Percentiles rank a stretch among this genome's conserved stretches.
Evolutionary conservation across 2,797 vertebrate genomes (phyloP).

Genomic region (Babyrousa celebensis): DNA sequence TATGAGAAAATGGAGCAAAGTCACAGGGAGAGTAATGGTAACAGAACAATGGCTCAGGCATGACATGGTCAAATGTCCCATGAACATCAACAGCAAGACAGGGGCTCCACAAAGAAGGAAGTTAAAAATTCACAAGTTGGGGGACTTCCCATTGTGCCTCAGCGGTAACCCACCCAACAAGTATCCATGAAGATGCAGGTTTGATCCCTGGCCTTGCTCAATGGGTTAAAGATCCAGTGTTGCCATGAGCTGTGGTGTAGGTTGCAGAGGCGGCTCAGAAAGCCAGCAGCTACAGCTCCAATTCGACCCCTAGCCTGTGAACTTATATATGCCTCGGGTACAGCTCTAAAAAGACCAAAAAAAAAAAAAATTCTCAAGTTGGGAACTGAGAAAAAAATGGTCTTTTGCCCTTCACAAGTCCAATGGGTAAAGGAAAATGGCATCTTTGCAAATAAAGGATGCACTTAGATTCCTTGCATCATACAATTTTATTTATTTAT

Average conservation of each 20-base stretch:
- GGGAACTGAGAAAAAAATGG: not conserved
- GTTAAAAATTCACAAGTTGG: not conserved
- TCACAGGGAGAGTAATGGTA: not conserved
- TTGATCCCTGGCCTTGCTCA: too few relatives aligned
- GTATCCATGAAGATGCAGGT: too few relatives aligned
- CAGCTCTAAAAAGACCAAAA: too few relatives aligned
- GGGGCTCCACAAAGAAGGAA: not conserved
- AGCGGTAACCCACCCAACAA: too few relatives aligned
- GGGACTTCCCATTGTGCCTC: too few relatives aligned
- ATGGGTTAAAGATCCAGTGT: too few relatives aligned
- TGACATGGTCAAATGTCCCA: not conserved
- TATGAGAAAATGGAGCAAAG: not conserved
- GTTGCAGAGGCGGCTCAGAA: too few relatives aligned
- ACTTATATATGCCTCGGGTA: too few relatives aligned
- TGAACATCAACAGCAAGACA: not conserved
- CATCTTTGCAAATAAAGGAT: not conserved
- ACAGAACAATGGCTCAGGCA: not conserved
- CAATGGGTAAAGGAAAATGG: not conserved
- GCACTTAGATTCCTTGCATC: not conserved
- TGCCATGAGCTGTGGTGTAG: too few relatives aligned
- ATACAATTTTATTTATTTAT: too few relatives aligned
- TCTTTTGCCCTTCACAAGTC: not conserved
- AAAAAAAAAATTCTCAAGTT: not conserved
- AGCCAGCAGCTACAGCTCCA: too few relatives aligned
- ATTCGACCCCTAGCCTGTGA: too few relatives aligned